Evolutionary conservation across 1,140 invertebrate species (phyloP).

Genomic region (Sogatella furcifera): DNA sequence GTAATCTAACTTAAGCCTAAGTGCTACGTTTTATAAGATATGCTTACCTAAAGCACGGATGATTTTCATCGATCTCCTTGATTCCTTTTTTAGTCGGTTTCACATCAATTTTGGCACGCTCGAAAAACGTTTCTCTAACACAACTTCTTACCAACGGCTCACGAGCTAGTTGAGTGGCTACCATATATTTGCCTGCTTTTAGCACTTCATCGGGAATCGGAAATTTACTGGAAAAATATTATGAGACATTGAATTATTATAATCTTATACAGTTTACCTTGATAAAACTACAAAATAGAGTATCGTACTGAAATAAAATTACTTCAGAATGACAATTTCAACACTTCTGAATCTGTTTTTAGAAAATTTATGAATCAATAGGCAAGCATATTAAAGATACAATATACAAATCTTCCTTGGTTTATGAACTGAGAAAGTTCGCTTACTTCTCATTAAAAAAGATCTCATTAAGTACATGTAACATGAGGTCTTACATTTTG

Average conservation of each 20-base stretch:
- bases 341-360: neutral
- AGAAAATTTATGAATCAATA: too few relatives aligned
- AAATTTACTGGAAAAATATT: conserved; percentile 39
- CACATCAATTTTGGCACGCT: conserved; percentile 74
- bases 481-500: too few relatives aligned
- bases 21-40: too few relatives aligned
- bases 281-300: neutral
- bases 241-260: neutral
- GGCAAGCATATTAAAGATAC: too few relatives aligned
- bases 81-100: conserved; percentile 82
- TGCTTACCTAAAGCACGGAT: conserved; percentile 58
- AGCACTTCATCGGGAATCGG: conserved; percentile 61
- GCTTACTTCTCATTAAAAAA: too few relatives aligned
- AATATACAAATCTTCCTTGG: too few relatives aligned
- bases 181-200: conserved; percentile 85
- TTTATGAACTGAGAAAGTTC: too few relatives aligned
- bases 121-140: conserved; percentile 81
- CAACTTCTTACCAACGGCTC: conserved; percentile 82
- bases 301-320: neutral
- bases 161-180: conserved; percentile 82
- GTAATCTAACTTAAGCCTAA: too few relatives aligned
- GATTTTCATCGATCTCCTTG: conserved; percentile 90
- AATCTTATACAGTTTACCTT: neutral
- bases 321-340: neutral
- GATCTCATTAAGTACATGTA: too few relatives aligned